Conservation (phyloP, 1,140 invertebrate species). For the Phortica variegata region DNA sequence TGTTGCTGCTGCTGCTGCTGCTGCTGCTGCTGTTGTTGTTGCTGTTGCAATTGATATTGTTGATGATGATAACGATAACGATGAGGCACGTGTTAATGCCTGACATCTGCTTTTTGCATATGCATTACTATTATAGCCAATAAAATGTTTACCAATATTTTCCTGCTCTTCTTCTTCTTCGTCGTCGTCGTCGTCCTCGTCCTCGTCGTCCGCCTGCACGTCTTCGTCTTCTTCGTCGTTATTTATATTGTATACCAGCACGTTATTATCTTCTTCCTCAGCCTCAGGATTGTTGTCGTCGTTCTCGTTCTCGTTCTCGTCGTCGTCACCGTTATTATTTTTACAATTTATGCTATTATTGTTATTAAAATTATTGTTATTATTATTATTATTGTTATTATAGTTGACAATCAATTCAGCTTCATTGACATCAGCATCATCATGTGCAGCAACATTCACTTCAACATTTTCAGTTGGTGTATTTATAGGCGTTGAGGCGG, state of each 20-base stretch:
- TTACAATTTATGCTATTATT: neutral
- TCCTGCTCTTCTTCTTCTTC: too few relatives aligned
- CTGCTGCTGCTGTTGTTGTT: constrained; percentile 3
- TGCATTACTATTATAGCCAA: too few relatives aligned
- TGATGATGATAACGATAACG: constrained; percentile 3
- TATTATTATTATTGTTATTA: constrained; percentile 18
- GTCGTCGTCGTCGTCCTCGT: constrained; percentile 12
- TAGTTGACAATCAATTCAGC: too few relatives aligned
- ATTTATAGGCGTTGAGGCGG: too few relatives aligned
- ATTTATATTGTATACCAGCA: neutral
- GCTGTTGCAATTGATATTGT: too few relatives aligned
- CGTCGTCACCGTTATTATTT: constrained; percentile 3
- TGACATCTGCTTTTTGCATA: too few relatives aligned
- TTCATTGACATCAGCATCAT: too few relatives aligned
- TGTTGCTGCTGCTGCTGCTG: constrained; percentile 20
- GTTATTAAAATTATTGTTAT: neutral
- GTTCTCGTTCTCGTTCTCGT: constrained; percentile 7
- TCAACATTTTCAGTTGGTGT: too few relatives aligned
- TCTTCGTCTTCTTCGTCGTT: constrained; percentile 1
- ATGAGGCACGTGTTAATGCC: neutral
- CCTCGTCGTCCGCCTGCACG: neutral
- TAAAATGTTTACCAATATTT: too few relatives aligned
- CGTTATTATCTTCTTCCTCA: neutral
- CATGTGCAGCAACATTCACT: too few relatives aligned
- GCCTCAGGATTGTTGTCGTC: constrained; percentile 8